phyloP scores from a whole-genome alignment of 2,888 invertebrate genomes.

The Cephonodes hylas region DNA sequence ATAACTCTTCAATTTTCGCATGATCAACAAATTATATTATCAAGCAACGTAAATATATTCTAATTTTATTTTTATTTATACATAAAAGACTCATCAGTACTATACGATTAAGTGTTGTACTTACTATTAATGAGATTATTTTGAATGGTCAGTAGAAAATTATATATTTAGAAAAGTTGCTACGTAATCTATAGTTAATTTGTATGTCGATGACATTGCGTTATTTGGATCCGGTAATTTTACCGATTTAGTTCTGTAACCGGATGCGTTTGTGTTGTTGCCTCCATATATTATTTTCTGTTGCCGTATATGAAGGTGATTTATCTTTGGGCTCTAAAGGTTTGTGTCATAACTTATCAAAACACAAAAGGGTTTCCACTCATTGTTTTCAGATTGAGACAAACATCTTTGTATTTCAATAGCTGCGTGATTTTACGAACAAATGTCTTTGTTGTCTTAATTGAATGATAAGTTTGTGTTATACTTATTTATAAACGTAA shows the following conservation, averaged over 20 bases:
- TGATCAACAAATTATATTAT: too few species aligned
- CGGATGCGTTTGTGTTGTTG: slow-evolving; percentile 41
- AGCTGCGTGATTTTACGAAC: neutral
- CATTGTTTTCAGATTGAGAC: neutral
- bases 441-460: neutral
- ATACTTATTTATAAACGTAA: neutral
- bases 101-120: too few species aligned
- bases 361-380: neutral
- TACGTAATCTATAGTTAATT: neutral
- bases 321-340: neutral
- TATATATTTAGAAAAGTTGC: neutral
- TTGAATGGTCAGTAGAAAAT: neutral
- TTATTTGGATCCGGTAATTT: slow-evolving; percentile 31
- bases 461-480: neutral
- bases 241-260: slow-evolving; percentile 37
- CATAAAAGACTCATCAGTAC: too few species aligned
- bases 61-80: too few species aligned
- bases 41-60: too few species aligned
- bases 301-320: neutral
- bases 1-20: too few species aligned
- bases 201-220: neutral
- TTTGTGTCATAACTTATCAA: neutral
- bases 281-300: slow-evolving; percentile 25
- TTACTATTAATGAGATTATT: neutral
- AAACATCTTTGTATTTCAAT: neutral